Evolutionary conservation across 2,113 vertebrate genomes (phyloP).

Genomic region (Baryphthengus martii): DNA sequence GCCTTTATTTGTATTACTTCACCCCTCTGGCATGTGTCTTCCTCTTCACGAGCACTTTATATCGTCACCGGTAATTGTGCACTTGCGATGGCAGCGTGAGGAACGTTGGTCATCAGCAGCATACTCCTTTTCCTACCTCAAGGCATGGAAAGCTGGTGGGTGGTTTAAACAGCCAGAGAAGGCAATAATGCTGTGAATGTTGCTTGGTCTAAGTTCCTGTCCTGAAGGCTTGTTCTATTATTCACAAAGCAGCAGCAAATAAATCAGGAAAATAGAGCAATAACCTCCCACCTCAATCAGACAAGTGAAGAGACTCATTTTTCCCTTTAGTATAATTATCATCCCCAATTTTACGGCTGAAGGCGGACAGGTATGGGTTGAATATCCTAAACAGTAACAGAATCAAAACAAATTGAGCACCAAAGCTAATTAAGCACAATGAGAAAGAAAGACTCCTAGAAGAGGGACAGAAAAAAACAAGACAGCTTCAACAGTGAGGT

Average conservation of each 20-base stretch:
- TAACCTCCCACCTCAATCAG: not conserved
- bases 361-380: not conserved
- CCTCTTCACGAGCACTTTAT: not conserved
- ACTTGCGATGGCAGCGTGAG: not conserved
- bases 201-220: slow-evolving; percentile 34
- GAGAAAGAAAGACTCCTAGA: not conserved
- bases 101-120: not conserved
- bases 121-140: not conserved
- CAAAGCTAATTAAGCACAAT: rapidly evolving
- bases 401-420: not conserved
- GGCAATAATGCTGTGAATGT: slow-evolving; percentile 39
- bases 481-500: not conserved
- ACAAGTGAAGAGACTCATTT: not conserved
- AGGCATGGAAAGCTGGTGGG: slow-evolving; percentile 49
- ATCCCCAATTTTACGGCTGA: not conserved
- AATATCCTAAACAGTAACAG: not conserved
- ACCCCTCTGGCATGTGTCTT: not conserved
- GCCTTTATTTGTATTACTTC: not conserved
- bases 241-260: slow-evolving; percentile 7
- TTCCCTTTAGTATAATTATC: not conserved
- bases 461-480: not conserved
- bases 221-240: slow-evolving; percentile 39
- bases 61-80: not conserved
- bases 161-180: slow-evolving; percentile 6
- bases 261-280: not conserved